A percentile compares a stretch with the other conserved stretches of the same genome.
phyloP scores from a whole-genome alignment of 2,888 invertebrate species.

The Odontocolon sp. region DNA sequence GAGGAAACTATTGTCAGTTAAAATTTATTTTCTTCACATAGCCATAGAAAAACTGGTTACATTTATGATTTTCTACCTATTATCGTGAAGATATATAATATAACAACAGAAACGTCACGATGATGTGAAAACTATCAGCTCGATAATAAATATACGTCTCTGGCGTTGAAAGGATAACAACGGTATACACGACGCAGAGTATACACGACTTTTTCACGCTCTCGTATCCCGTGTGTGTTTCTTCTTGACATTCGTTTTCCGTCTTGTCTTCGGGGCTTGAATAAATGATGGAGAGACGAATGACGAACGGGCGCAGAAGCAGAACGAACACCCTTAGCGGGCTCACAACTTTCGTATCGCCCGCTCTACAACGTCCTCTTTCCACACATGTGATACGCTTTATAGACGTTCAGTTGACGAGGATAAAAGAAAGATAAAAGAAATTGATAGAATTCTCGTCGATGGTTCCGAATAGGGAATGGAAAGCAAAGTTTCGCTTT shows the following conservation, averaged over 20 bases:
- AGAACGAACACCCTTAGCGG: background rate
- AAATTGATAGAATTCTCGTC: conserved; percentile 53
- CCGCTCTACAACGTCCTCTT: background rate
- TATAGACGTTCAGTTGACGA: conserved; percentile 8
- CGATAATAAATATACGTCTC: conserved; percentile 12
- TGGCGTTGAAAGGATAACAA: background rate
- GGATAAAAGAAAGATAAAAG: conserved; percentile 38
- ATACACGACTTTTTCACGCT: background rate
- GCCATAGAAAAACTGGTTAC: too few relatives aligned
- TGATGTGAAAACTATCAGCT: background rate
- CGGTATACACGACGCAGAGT: background rate
- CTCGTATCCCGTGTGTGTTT: conserved; percentile 1
- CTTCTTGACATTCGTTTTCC: conserved; percentile 12
- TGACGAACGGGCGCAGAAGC: conserved; percentile 7
- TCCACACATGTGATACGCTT: background rate
- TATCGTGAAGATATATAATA: too few relatives aligned
- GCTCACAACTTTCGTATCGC: background rate
- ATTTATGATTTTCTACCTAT: too few relatives aligned
- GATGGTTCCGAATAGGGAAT: conserved; percentile 22
- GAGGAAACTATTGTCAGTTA: too few relatives aligned
- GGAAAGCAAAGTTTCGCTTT: conserved; percentile 59
- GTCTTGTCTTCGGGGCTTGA: conserved; percentile 20
- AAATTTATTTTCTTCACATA: too few relatives aligned
- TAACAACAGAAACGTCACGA: background rate
- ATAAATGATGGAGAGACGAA: conserved; percentile 36